Base-by-base conservation (phyloP, 2,888 invertebrate species). In the Mesoligia furuncula region DNA sequence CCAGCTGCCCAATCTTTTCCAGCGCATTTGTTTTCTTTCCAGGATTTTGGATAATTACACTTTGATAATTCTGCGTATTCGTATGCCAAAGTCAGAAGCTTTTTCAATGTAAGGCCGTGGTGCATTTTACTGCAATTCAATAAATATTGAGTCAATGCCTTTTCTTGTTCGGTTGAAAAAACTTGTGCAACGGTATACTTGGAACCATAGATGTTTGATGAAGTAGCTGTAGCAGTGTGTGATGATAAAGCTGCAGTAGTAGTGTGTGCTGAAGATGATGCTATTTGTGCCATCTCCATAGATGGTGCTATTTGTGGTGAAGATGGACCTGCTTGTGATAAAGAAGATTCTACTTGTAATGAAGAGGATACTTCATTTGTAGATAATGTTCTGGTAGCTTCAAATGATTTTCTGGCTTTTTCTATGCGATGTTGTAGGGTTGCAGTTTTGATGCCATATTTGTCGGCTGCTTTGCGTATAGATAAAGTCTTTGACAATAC, bases 1-100 rank as follows among this genome's bases (percentile, higher is more conserved):
- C 83, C 83, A 70, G 71, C 76, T 62, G 67, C 76, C 76, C 87
- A 88, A 77, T 87, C 85, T 84, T 81, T 85, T 67, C 86, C 86
- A 75, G 84, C 84, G 68, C 80, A 70, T 80, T 81, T 81, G 57
- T 57, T 57, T 57, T n/a, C 13, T 57, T n/a, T 57, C 57, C 57
- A 57, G 57, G 57, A 13, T n/a, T 57, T 57, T 57, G 57, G 57
- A 57, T 57, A n/a, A n/a, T 57, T 57, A n/a, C 57, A 57, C n/a
- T 3, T 0, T n/a, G n/a, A 57, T 0, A 0, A 57, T 57, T 57
- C 57, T 57, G 57, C 57, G 57, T 13, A 57, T 0, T 57, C 57
- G 57, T 57, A 57, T n/a, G n/a, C 57, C 57, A 57, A 57, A n/a
- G 57, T 57, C 57, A n/a, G 3, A 57, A 57, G 57, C n/a, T 57